phyloP scores from a whole-genome alignment of 2,888 invertebrate species.

The Acleris holmiana region DNA sequence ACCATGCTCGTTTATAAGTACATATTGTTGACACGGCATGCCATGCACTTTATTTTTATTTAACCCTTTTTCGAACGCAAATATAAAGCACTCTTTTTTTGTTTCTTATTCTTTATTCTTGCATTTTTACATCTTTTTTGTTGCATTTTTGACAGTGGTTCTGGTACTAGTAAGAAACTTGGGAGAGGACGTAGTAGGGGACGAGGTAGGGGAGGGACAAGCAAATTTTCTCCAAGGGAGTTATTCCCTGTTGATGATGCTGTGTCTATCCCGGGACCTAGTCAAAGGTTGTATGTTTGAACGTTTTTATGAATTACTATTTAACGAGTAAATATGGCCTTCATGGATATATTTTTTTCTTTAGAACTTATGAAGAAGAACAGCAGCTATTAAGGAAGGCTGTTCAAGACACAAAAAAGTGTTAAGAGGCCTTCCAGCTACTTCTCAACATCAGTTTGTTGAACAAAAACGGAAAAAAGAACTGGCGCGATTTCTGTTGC shows the following conservation, averaged over 20 bases:
- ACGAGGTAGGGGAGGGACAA: constrained; percentile 1
- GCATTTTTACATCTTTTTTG: constrained; percentile 1
- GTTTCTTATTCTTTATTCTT: background rate
- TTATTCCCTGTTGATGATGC: constrained; percentile 3
- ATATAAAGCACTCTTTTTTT: constrained; percentile 2
- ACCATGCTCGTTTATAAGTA: too few species aligned
- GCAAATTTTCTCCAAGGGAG: constrained; percentile 1
- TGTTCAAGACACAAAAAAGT: constrained; percentile 1
- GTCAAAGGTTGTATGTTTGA: constrained; percentile 1
- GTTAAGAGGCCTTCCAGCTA: too few species aligned
- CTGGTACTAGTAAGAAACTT: constrained; percentile 1
- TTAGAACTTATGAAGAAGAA: constrained; percentile 3
- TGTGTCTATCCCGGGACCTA: constrained; percentile 1
- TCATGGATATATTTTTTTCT: background rate
- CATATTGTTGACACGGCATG: too few species aligned
- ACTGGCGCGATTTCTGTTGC: too few species aligned
- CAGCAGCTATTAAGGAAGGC: constrained; percentile 1
- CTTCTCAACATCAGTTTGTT: too few species aligned
- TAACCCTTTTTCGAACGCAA: constrained; percentile 1
- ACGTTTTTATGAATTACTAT: constrained; percentile 1
- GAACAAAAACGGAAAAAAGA: too few species aligned
- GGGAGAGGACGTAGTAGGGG: background rate
- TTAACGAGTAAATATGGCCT: background rate
- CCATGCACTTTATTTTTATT: too few species aligned
- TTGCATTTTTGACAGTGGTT: constrained; percentile 3